Evolutionary conservation across 2,888 invertebrate genomes (phyloP), one percentile per base, ranked within the genome.

Genomic region (Dynastes hyllus): DNA sequence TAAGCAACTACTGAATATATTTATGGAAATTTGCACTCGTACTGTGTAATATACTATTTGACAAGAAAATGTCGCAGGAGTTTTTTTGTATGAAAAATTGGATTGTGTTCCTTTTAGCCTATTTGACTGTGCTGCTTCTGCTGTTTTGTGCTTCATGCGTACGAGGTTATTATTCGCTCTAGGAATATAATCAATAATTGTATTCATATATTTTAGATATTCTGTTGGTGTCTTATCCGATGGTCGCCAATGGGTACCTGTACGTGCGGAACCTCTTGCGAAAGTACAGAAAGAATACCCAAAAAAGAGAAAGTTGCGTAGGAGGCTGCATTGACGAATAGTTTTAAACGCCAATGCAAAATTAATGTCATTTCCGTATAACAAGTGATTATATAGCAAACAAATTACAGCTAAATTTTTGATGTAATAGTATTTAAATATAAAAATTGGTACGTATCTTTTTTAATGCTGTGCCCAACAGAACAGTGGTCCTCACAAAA

Each of bases 81-180:
- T 77, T 86, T 67, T 82, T 87, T 32, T 82, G 78, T 37, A 69
- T 86, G 27, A 84, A 83, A 79, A 85, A 85, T 79, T 87, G 86
- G 86, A 80, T 87, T 32, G 77, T 84, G n/a, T 86, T 86, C 69
- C 81, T 87, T 4, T 76, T 84, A 37, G 82, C 84, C 1, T 87
- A 87, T 75, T 84, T 86, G 79, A 81, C 81, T 58, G 80, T 70
- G 22, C 29, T 78, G 27, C 66, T 70, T 37, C 13, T 63, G 16
- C 55, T 78, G 22, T 66, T 87, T 40, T 85, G 85, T 73, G 79
- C 82, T 22, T 80, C 84, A 58, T 84, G 84, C 76, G 77, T 86
- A 32, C 83, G 83, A 83, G 87, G 87, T 85, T 37, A 82, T 80
- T 45, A 50, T 73, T 61, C 2, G 61, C 4, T 69, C 29, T 61